phyloP scores from a whole-genome alignment of 2,888 invertebrate species.

The Nomada flava region DNA sequence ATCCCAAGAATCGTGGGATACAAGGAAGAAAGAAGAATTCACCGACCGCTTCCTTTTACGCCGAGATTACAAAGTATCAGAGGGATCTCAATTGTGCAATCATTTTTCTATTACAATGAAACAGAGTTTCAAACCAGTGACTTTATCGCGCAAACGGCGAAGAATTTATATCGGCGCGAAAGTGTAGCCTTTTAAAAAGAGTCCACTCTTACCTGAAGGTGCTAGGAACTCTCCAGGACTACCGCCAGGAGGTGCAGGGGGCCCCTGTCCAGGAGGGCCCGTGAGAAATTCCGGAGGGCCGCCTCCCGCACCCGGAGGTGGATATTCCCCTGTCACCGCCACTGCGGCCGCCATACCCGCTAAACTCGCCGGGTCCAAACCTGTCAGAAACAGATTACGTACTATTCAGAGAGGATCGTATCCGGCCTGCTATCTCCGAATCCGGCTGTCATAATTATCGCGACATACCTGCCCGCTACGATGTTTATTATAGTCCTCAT shows the following conservation, averaged over 20 bases:
- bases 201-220: conserved; percentile 78
- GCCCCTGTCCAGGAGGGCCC: conserved; percentile 83
- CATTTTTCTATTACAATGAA: neutral
- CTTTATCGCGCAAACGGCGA: neutral
- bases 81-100: neutral
- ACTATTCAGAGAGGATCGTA: conserved; percentile 77
- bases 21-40: neutral
- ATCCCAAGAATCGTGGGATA: conserved; percentile 26
- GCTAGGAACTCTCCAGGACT: conserved; percentile 83
- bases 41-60: neutral
- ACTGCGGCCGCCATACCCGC: conserved; percentile 83
- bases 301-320: conserved; percentile 83
- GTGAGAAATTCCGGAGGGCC: conserved; percentile 83
- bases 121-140: neutral
- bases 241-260: conserved; percentile 82
- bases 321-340: conserved; percentile 83
- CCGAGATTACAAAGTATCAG: neutral
- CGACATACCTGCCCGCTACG: conserved; percentile 64
- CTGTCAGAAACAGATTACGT: conserved; percentile 81
- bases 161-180: neutral
- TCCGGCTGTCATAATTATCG: conserved; percentile 72
- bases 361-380: conserved; percentile 82
- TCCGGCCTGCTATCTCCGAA: conserved; percentile 76
- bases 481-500: conserved; percentile 62
- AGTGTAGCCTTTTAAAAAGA: conserved; percentile 23